Percentiles rank a stretch among this genome's conserved stretches.
phyloP scores from a whole-genome alignment of 2,888 invertebrate species.

The Gymnocheta viridis region DNA sequence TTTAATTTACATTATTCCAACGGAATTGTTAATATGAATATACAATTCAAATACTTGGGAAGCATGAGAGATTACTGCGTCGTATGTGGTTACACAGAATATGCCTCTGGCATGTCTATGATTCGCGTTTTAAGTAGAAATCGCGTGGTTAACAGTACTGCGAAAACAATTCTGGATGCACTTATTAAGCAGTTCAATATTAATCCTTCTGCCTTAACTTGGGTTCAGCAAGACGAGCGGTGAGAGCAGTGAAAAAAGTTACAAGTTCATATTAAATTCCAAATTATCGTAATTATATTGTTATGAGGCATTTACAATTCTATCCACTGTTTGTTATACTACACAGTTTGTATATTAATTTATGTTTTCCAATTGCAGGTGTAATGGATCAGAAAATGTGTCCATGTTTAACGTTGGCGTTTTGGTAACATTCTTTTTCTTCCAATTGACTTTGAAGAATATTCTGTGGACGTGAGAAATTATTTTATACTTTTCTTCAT shows the following conservation, averaged over 20 bases:
- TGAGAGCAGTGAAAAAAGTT: neutral
- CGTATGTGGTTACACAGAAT: constrained; percentile 71
- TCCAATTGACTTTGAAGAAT: neutral
- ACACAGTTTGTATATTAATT: no score
- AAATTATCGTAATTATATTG: no score
- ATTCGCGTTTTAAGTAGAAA: constrained; percentile 69
- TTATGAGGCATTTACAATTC: no score
- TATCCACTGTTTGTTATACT: no score
- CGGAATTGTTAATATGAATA: neutral
- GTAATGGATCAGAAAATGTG: constrained; percentile 36
- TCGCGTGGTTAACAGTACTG: neutral
- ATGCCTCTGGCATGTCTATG: constrained; percentile 52
- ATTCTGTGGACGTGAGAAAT: neutral
- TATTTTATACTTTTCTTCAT: no score
- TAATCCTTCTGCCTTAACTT: constrained; percentile 56
- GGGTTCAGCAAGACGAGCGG: constrained; percentile 64
- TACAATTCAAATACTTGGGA: constrained; percentile 71
- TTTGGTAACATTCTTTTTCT: neutral
- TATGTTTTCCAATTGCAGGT: constrained; percentile 39
- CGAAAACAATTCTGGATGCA: constrained; percentile 1
- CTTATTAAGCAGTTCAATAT: constrained; percentile 48
- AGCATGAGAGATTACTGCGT: constrained; percentile 52
- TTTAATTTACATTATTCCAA: constrained; percentile 69
- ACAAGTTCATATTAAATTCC: no score
- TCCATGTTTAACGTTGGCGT: neutral